These are phyloP conservation scores for Oncopeltus fasciatus DNA, from an alignment of 1,140 invertebrate genomes.

Conservation along the genomic window DNA sequence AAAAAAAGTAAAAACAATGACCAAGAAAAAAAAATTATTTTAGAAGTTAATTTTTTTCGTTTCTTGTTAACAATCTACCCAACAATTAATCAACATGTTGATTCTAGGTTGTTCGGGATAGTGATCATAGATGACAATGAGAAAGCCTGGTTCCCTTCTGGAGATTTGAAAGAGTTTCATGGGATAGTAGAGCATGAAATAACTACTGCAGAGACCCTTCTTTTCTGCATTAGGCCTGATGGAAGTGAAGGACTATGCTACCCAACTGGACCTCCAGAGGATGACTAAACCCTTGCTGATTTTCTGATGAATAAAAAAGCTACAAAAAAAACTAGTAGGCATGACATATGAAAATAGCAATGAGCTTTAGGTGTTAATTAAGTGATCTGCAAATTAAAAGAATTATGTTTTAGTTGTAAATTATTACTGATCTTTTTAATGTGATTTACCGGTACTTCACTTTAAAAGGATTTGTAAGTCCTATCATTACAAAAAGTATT, in stretches of 20 bases:
- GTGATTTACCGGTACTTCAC: background rate
- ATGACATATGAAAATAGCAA: background rate
- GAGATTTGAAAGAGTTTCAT: slow-evolving; percentile 76
- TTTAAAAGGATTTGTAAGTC: background rate
- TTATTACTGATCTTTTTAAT: background rate
- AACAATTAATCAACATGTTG: no score
- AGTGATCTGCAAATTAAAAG: background rate
- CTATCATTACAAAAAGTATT: no score
- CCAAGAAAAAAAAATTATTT: no score
- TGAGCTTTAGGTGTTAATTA: background rate
- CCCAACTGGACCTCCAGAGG: slow-evolving; percentile 51
- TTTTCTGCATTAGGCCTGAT: slow-evolving; percentile 73
- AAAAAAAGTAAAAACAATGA: no score
- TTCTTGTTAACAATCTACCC: no score
- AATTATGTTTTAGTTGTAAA: no score
- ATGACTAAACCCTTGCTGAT: slow-evolving; percentile 29
- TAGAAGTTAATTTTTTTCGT: no score
- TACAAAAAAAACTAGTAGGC: background rate
- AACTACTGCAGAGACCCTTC: slow-evolving; percentile 54
- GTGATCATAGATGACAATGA: slow-evolving; percentile 76
- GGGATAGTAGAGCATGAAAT: slow-evolving; percentile 68
- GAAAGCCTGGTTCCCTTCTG: slow-evolving; percentile 79
- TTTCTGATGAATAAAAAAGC: no score
- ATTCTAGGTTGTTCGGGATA: slow-evolving; percentile 53
- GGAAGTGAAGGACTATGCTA: slow-evolving; percentile 70